phyloP scores from a whole-genome alignment of 2,888 invertebrate species.

The Protodeltote pygarga region DNA sequence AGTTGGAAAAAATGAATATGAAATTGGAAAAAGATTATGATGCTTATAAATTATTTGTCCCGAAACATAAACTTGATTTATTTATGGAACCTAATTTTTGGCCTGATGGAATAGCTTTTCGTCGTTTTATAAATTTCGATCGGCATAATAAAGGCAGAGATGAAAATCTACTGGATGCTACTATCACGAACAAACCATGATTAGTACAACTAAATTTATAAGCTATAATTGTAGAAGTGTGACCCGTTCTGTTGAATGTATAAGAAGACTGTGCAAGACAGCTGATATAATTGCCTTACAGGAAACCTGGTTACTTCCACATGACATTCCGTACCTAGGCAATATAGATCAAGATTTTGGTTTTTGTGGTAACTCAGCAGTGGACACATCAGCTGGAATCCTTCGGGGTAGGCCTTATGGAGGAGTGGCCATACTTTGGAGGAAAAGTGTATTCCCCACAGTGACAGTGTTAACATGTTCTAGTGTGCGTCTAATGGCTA shows the following conservation, averaged over 20 bases:
- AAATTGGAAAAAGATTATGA: neutral
- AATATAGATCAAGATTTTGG: slow-evolving; percentile 1
- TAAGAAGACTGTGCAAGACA: neutral
- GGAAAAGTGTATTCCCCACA: neutral
- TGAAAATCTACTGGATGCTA: neutral
- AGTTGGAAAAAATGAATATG: neutral
- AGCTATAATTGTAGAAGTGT: neutral
- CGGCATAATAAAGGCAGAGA: neutral
- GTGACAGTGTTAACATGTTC: neutral
- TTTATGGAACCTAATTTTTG: slow-evolving; percentile 2
- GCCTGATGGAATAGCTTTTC: slow-evolving; percentile 1
- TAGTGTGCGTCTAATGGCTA: neutral
- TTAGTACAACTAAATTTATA: neutral
- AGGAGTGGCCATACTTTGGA: neutral
- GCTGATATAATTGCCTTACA: slow-evolving; percentile 7
- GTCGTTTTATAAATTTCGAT: neutral
- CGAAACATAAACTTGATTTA: neutral
- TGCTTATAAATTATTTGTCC: neutral
- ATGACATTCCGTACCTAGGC: neutral
- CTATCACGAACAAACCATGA: neutral
- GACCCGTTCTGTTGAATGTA: neutral
- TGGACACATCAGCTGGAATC: neutral
- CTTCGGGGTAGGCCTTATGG: neutral
- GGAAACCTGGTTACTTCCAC: slow-evolving; percentile 7
- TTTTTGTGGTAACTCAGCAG: slow-evolving; percentile 2